A percentile compares a stretch with the other conserved stretches of the same genome.
These are phyloP conservation scores for Nesogale talazaci DNA, from an alignment of 2,113 vertebrate genomes.

Conservation along the genomic window DNA sequence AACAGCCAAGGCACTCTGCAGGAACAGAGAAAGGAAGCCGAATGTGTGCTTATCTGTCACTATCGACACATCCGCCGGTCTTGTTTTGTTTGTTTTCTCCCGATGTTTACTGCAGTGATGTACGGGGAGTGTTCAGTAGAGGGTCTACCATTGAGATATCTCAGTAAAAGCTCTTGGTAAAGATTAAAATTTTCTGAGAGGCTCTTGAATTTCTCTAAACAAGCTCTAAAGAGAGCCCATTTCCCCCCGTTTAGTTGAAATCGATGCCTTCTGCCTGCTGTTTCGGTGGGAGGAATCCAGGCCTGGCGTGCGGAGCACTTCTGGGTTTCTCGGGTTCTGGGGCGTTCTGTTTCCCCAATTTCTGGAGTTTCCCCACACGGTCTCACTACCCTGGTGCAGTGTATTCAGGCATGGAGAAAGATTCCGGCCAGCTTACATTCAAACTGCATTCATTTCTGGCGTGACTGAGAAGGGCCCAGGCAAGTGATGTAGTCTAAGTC, in stretches of 20 bases:
- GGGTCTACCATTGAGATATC: neutral
- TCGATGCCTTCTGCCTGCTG: neutral
- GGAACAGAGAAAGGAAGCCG: neutral
- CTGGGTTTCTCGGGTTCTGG: slow-evolving; percentile 13
- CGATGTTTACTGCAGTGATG: slow-evolving; percentile 16
- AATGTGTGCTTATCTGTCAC: neutral
- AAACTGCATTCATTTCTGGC: neutral
- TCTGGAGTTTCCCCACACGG: neutral
- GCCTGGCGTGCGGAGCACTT: neutral
- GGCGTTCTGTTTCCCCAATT: neutral
- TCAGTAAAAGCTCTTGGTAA: slow-evolving; percentile 16
- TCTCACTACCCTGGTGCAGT: neutral
- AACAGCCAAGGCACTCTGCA: neutral
- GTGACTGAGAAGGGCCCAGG: neutral
- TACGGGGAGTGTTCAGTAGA: slow-evolving; percentile 35
- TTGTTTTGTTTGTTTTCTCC: neutral
- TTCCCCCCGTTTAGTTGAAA: neutral
- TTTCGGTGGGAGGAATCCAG: neutral
- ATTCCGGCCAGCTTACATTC: slow-evolving; percentile 1
- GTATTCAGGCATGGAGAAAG: neutral
- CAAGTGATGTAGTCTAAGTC: slow-evolving; percentile 16
- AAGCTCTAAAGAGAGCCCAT: neutral
- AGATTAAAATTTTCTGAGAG: neutral
- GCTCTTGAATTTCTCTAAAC: slow-evolving; percentile 26
- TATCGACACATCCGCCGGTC: no score